Evolutionary conservation across 2,113 vertebrate species (phyloP).

Genomic region (Mandrillus leucophaeus): DNA sequence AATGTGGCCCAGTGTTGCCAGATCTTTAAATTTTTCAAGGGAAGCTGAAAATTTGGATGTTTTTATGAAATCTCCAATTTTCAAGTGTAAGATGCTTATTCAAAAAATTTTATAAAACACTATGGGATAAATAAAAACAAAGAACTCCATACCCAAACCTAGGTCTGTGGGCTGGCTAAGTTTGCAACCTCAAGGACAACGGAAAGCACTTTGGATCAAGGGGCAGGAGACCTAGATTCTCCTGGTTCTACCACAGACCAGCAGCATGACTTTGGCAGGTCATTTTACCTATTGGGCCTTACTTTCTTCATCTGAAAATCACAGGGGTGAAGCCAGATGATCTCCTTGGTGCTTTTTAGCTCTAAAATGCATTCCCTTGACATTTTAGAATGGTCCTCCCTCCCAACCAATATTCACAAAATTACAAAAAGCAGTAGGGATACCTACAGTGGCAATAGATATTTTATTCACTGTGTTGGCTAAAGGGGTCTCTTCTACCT

Average conservation of each 20-base stretch:
- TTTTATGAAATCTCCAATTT: not conserved
- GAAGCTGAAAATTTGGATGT: slow-evolving; percentile 13
- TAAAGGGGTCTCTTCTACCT: not conserved
- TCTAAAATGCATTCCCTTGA: slow-evolving; percentile 34
- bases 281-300: not conserved
- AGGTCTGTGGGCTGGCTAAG: not conserved
- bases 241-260: not conserved
- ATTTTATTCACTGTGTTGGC: not conserved
- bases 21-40: not conserved
- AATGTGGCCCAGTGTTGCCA: not conserved
- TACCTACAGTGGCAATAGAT: not conserved
- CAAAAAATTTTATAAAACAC: not conserved
- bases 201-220: not conserved
- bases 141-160: not conserved
- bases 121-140: not conserved
- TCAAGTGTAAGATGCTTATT: not conserved
- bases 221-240: not conserved
- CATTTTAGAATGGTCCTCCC: not conserved
- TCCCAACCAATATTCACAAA: slow-evolving; percentile 6
- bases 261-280: not conserved
- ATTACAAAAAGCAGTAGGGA: not conserved
- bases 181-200: not conserved
- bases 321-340: not conserved
- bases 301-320: not conserved
- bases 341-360: not conserved